Base-by-base conservation (phyloP, 2,113 vertebrate species). In the Salvelinus fontinalis region DNA sequence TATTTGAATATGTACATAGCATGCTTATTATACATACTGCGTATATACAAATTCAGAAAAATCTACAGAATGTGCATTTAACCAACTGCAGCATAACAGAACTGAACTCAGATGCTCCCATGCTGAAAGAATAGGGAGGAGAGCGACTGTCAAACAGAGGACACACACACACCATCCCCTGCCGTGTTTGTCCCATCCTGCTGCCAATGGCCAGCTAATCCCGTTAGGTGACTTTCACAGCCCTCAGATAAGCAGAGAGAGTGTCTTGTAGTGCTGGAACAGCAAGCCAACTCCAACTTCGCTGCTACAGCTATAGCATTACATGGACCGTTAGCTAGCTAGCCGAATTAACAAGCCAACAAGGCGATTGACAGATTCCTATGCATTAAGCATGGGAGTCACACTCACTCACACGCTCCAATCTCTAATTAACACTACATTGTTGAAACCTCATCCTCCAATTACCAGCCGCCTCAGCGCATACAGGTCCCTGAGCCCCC, bases 161-260 rank as follows among this genome's bases (percentile, higher is more conserved):
- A 59, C 27, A 22, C 73, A 66, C 29, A 26, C 72, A 73, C 73
- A 2, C 72, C 24, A 75, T 79, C 22, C 84, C 89, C 89, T 86
- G 85, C 89, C 85, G 87, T 79, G 85, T 75, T 83, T 11, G 78
- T 84, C 77, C 88, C 84, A 13, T 86, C 84, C 84, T 79, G 83
- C 80, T 86, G 87, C 78, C 75, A 90, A 82, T 84, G 64, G 71
- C 67, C 75, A 81, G 76, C 87, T 93, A 93, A 93, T 93, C 90
- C 91, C 81, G 84, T 93, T 93, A 92, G 86, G 84, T 92, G 92
- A 93, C 91, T 92, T 93, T 93, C 91, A 92, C 92, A 92, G 90
- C 92, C 82, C 75, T 27, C 72, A 70, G 86, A 92, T 92, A 90
- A 90, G 88, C 89, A 90, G 86, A 79, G 79, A 79, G 74, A 84